Evolutionary conservation across 2,888 invertebrate genomes (phyloP), one percentile per base, ranked within the genome.

Genomic region (Drymonia ruficornis): DNA sequence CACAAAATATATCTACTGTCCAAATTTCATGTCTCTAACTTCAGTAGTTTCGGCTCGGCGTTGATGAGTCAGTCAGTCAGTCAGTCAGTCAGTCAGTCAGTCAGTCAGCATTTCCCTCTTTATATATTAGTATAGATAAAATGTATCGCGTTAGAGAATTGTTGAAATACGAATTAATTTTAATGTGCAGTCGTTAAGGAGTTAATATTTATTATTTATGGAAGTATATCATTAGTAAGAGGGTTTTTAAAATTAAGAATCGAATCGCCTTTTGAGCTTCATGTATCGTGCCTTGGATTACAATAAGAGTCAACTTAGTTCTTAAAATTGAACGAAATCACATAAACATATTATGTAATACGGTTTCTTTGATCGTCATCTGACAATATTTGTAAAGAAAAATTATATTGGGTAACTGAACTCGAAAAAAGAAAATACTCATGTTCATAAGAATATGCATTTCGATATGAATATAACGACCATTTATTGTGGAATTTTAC

Each of bases 321-420:
- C 23, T 45, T 28, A 13, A n/a, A 0, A n/a, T 31, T 31, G 1
- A 31, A 36, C 4, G 36, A 36, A n/a, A 36, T 36, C 36, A 36
- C n/a, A 46, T 13, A 46, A 15, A 28, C 6, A 29, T 8, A 9
- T 44, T 11, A 15, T 46, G 23, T 29, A 15, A 46, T 7, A 29
- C 16, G 55, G 64, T 70, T 76, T 74, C 75, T 77, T 80, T 68
- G 56, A 66, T 15, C 65, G 69, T 63, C 63, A 69, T 71, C 59
- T 62, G 49, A 54, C 45, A 15, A 52, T 63, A 49, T 38, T 50
- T 48, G 34, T 38, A 42, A 44, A 34, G 47, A 19, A 52, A 53
- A 53, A 51, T 52, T 49, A 55, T 55, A 36, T 38, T 34, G 49
- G 16, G 45, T 34, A 62, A 65, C 56, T 51, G 53, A 70, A 54